Percentiles rank a stretch among this genome's conserved stretches.
Conservation (phyloP, 2,797 vertebrate species). For the Nothura maculosa region DNA sequence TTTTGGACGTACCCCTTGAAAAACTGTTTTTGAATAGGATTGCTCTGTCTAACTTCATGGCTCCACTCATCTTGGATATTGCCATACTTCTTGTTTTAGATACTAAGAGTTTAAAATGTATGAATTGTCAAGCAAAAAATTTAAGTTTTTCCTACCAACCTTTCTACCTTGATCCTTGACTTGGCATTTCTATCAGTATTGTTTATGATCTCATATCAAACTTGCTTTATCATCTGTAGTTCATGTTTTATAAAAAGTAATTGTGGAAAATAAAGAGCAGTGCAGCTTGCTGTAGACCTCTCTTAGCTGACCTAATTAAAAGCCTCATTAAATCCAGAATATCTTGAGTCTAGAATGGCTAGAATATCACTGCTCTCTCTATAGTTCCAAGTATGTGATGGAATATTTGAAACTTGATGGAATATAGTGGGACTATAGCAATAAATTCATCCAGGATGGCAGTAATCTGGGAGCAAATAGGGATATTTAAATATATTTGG, state of each 20-base stretch:
- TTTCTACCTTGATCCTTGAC: not conserved
- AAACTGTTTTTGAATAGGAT: not conserved
- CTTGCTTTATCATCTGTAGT: not conserved
- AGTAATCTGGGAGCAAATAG: not conserved
- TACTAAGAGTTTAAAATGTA: not conserved
- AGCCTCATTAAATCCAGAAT: not conserved
- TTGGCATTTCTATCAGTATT: not conserved
- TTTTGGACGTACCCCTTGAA: not conserved
- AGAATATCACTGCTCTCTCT: accelerated
- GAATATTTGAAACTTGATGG: too few species aligned
- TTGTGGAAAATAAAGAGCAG: not conserved
- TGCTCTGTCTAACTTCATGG: not conserved
- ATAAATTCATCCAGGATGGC: not conserved
- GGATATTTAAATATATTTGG: not conserved
- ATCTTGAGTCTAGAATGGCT: not conserved
- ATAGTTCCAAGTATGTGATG: not conserved
- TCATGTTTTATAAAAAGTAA: not conserved
- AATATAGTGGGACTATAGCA: not conserved
- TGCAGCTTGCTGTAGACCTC: not conserved
- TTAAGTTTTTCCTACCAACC: not conserved
- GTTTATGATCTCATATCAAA: not conserved
- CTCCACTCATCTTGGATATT: not conserved
- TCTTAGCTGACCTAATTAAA: not conserved
- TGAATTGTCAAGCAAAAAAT: not conserved
- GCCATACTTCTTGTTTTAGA: not conserved